phyloP scores from a whole-genome alignment of 2,888 invertebrate genomes.

The Aleiodes testaceus region DNA sequence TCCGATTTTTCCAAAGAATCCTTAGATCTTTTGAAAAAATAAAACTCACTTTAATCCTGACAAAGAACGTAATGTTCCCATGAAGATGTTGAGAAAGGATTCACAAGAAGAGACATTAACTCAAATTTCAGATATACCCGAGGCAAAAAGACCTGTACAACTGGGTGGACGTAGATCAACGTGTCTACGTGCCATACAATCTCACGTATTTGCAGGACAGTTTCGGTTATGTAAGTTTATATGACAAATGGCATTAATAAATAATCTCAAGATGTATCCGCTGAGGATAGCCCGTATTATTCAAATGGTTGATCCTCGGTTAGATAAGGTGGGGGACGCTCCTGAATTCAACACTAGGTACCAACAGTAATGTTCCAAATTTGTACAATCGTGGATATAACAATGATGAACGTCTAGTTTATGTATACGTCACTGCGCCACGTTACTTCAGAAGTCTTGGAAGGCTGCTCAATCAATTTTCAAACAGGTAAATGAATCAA shows the following conservation, averaged over 20 bases:
- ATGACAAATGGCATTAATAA: constrained; percentile 31
- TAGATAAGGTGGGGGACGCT: constrained; percentile 70
- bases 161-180: constrained; percentile 70
- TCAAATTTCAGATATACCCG: constrained; percentile 67
- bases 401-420: constrained; percentile 62
- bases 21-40: no score
- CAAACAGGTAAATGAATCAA: constrained; percentile 64
- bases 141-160: constrained; percentile 72
- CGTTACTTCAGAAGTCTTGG: constrained; percentile 68
- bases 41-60: no score
- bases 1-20: no score
- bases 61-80: no score
- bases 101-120: no score
- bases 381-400: constrained; percentile 57
- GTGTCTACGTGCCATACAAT: constrained; percentile 70
- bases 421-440: constrained; percentile 69
- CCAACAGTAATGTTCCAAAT: constrained; percentile 56
- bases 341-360: constrained; percentile 63
- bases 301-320: constrained; percentile 55
- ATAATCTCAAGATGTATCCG: constrained; percentile 12
- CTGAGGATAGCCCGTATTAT: constrained; percentile 41
- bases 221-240: constrained; percentile 72
- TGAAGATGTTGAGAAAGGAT: no score
- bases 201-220: constrained; percentile 72
- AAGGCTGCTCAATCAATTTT: constrained; percentile 68